These are phyloP conservation scores for Telmatochromis sp. DNA, from an alignment of 2,113 vertebrate genomes.

Conservation along the genomic window DNA sequence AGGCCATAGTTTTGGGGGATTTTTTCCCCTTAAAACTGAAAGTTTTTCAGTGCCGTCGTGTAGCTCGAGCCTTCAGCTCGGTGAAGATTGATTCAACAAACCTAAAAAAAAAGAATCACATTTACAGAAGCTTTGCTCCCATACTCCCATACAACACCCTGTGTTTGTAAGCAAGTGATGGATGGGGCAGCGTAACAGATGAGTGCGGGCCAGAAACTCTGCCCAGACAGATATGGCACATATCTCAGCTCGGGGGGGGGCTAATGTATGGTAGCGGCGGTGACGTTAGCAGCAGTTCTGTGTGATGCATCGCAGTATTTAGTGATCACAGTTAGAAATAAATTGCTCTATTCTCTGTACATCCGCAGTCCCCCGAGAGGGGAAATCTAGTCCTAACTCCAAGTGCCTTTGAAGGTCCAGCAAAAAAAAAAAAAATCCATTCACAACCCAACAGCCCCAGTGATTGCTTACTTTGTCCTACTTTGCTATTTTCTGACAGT, in stretches of 20 bases:
- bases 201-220: conserved; percentile 8
- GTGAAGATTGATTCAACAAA: conserved; percentile 11
- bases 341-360: conserved; percentile 69
- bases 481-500: conserved; percentile 77
- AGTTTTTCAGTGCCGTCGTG: background rate
- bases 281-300: conserved; percentile 10
- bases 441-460: conserved; percentile 61
- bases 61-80: background rate
- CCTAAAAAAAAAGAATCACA: background rate
- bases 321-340: conserved; percentile 72
- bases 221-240: conserved; percentile 47
- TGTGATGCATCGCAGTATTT: conserved; percentile 73
- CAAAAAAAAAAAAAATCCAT: conserved; percentile 62
- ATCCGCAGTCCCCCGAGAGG: conserved; percentile 58
- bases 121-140: conserved; percentile 13
- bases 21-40: background rate
- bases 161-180: conserved; percentile 35
- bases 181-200: background rate
- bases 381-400: conserved; percentile 62
- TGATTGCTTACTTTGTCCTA: conserved; percentile 79
- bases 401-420: conserved; percentile 62
- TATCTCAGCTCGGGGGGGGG: conserved; percentile 18
- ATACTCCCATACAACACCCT: background rate
- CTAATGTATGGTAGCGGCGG: conserved; percentile 42
- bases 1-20: background rate